Base-by-base conservation (phyloP, 2,113 vertebrate species). In the Ochotona princeps region DNA sequence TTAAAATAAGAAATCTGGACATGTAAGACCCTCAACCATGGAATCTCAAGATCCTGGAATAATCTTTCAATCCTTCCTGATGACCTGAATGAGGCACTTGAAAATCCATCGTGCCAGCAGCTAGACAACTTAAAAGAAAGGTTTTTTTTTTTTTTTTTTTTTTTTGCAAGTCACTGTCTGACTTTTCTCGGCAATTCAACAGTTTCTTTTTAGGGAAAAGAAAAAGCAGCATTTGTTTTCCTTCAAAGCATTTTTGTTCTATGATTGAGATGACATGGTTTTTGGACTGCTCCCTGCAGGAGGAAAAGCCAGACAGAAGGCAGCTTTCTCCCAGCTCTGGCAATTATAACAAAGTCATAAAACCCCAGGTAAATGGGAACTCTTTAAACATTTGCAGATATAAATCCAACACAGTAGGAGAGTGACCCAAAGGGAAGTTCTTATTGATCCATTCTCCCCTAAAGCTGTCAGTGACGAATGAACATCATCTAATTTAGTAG, bases 311-410 rank as follows among this genome's bases (percentile, higher is more conserved):
- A 95, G 57, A 93, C 87, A 1, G 96, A 96, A 96, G 94, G 93
- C 95, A 90, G 95, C 90, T 95, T 96, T 95, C 90, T 93, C 96
- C 88, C 78, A 75, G 92, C 79, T 96, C 21, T 90, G 96, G 89
- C 97, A 96, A 96, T 96, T 97, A 96, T 97, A 97, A 97, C 92
- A 95, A 91, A 95, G 87, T 94, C 94, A 96, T 96, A 96, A 97
- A 95, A 97, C 97, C 95, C 97, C 83, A 95, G 79, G 95, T 96
- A 97, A 96, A 96, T 80, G 85, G 89, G 57, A 97, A 96, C 96
- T 97, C 61, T 96, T 97, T 97, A 97, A 96, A 96, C 93, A 96
- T 97, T 97, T 97, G 96, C 91, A 97, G 97, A 97, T 96, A 93
- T 96, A 96, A 97, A 57, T 95, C 82, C 79, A 85, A 97, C 89